Evolutionary conservation across 2,888 invertebrate genomes (phyloP).

Genomic region (Caenorhabditis sp.): DNA sequence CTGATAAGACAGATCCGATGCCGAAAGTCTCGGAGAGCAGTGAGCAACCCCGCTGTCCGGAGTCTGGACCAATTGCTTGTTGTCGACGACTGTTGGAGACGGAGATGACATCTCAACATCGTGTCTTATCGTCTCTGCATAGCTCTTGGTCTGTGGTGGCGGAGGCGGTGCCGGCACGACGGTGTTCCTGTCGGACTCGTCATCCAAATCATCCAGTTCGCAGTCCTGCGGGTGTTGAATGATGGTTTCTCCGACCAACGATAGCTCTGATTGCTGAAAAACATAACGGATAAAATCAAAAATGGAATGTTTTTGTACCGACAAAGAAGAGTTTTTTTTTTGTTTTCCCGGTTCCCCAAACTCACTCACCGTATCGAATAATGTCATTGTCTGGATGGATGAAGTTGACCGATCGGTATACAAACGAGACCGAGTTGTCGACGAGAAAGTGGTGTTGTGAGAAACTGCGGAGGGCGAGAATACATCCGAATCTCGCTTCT

Average conservation of each 20-base stretch:
- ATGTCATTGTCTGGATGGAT: slow-evolving; percentile 9
- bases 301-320: no score
- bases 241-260: slow-evolving; percentile 22
- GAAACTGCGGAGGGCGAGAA: slow-evolving; percentile 1
- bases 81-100: neutral
- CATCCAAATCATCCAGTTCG: slow-evolving; percentile 32
- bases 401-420: slow-evolving; percentile 32
- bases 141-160: slow-evolving; percentile 46
- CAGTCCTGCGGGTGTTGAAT: slow-evolving; percentile 17
- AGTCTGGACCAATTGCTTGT: neutral
- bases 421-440: slow-evolving; percentile 41
- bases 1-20: neutral
- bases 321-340: no score
- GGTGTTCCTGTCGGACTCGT: slow-evolving; percentile 5
- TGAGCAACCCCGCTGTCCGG: slow-evolving; percentile 25
- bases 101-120: neutral
- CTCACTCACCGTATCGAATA: slow-evolving; percentile 19
- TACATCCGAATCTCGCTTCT: slow-evolving; percentile 16
- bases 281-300: no score
- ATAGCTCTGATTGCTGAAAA: slow-evolving; percentile 40
- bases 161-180: slow-evolving; percentile 60
- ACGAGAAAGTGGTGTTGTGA: slow-evolving; percentile 13
- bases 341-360: no score
- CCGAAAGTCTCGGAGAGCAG: slow-evolving; percentile 8
- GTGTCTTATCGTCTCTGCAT: slow-evolving; percentile 57